Evolutionary conservation across 1,140 invertebrate genomes (phyloP).

Genomic region (Hermatobates lingyangjiaoensis): DNA sequence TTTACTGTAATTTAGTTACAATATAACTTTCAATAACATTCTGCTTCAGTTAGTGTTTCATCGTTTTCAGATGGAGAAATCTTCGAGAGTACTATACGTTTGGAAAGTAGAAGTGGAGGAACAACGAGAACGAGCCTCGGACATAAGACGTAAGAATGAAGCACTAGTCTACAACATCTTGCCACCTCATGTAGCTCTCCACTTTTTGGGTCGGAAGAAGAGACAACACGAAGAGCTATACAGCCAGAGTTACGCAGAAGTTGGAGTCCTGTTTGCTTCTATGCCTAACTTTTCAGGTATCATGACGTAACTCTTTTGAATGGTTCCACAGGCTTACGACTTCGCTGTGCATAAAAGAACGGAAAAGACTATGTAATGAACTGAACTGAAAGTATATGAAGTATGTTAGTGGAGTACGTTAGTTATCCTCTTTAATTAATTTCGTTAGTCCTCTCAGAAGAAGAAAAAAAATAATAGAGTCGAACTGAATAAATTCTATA

Average conservation of each 20-base stretch:
- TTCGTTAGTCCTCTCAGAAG: no score
- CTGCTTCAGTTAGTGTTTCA: background rate
- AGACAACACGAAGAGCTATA: constrained; percentile 76
- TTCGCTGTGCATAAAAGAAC: no score
- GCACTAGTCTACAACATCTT: constrained; percentile 71
- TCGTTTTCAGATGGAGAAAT: constrained; percentile 46
- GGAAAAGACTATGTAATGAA: no score
- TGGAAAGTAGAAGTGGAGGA: constrained; percentile 52
- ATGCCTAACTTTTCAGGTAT: constrained; percentile 83
- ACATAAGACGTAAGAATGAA: constrained; percentile 73
- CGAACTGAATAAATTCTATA: no score
- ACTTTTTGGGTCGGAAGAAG: constrained; percentile 64
- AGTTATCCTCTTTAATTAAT: no score
- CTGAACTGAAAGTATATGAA: no score
- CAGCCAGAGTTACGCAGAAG: constrained; percentile 80
- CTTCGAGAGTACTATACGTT: constrained; percentile 53
- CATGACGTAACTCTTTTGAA: background rate
- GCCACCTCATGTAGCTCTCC: constrained; percentile 74
- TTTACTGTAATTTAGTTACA: background rate
- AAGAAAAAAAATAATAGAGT: no score
- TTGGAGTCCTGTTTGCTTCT: constrained; percentile 80
- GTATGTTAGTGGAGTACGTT: no score
- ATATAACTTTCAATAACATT: background rate
- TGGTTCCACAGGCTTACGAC: no score
- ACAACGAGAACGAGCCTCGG: constrained; percentile 64